A percentile compares a stretch with the other conserved stretches of the same genome.
phyloP scores from a whole-genome alignment of 2,113 vertebrate genomes.

The Apodemus sylvaticus region DNA sequence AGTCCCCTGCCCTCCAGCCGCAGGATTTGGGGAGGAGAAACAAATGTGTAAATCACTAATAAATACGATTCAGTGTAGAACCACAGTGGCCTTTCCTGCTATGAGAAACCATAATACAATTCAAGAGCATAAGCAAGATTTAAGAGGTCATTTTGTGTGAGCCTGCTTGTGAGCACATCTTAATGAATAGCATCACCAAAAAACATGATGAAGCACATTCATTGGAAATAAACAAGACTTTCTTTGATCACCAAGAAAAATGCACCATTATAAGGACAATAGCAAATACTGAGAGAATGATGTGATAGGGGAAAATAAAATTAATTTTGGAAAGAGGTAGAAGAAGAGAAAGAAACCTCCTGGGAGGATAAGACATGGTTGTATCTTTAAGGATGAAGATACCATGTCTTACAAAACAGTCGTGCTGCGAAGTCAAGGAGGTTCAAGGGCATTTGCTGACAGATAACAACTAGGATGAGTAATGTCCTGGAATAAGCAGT shows the following conservation, averaged over 20 bases:
- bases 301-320: not conserved
- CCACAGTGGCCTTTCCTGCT: not conserved
- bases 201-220: not conserved
- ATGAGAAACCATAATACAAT: not conserved
- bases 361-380: not conserved
- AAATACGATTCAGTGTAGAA: fast-evolving
- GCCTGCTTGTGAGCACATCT: not conserved
- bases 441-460: not conserved
- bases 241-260: not conserved
- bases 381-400: not conserved
- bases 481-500: not conserved
- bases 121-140: not conserved
- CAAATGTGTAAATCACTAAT: not conserved
- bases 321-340: not conserved
- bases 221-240: not conserved
- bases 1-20: not conserved
- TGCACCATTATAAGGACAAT: not conserved
- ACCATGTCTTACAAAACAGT: too few relatives aligned
- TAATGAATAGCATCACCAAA: not conserved
- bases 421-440: not conserved
- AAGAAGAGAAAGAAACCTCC: not conserved
- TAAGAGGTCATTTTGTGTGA: not conserved
- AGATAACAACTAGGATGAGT: not conserved
- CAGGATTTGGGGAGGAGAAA: not conserved
- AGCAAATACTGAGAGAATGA: not conserved